Evolutionary conservation across 2,113 vertebrate species (phyloP).

Genomic region (Atrichornis clamosus): DNA sequence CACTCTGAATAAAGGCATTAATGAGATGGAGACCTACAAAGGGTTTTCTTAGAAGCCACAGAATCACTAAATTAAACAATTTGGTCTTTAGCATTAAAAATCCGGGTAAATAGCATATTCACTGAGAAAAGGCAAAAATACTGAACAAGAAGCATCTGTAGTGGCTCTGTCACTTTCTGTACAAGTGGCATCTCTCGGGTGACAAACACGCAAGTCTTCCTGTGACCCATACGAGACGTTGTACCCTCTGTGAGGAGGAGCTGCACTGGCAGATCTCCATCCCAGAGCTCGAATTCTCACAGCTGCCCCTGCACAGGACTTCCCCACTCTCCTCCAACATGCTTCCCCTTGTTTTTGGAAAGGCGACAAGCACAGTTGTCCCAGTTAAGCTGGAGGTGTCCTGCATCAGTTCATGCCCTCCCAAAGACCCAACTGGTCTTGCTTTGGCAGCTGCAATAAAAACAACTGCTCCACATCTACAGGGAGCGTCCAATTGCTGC

Average conservation of each 20-base stretch:
- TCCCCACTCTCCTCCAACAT: not conserved
- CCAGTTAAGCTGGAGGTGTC: not conserved
- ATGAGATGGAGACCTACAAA: not conserved
- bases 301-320: not conserved
- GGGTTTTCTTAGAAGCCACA: not conserved
- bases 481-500: not conserved
- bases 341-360: not conserved
- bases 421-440: not conserved
- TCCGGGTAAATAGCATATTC: not conserved
- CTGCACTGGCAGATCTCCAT: not conserved
- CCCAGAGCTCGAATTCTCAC: not conserved
- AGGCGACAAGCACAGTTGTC: not conserved
- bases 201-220: not conserved
- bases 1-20: not conserved
- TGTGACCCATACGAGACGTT: accelerated
- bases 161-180: not conserved
- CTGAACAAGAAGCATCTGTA: not conserved
- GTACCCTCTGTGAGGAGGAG: not conserved
- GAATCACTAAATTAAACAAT: not conserved
- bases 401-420: not conserved
- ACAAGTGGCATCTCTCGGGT: not conserved
- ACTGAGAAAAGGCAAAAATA: not conserved
- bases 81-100: not conserved
- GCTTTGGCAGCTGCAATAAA: constrained; percentile 12
- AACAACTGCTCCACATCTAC: not conserved